phyloP scores from a whole-genome alignment of 2,113 vertebrate species.

The Numida meleagris region DNA sequence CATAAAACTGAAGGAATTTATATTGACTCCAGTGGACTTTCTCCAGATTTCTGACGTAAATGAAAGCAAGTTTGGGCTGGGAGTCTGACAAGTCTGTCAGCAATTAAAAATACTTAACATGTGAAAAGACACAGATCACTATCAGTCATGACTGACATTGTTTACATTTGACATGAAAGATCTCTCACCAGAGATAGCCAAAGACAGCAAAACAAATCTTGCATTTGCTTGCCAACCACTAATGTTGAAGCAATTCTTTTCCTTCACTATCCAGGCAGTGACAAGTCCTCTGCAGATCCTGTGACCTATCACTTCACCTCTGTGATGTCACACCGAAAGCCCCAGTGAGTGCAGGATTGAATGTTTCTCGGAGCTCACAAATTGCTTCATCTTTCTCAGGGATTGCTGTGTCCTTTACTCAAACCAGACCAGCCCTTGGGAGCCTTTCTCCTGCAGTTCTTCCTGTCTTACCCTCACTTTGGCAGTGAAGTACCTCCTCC shows the following conservation, averaged over 20 bases:
- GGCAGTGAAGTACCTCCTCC: background rate
- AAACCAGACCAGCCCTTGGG: background rate
- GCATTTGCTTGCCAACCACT: background rate
- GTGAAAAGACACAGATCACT: background rate
- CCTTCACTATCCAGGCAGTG: background rate
- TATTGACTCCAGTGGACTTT: background rate
- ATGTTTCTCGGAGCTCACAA: background rate
- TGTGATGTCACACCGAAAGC: fast-evolving
- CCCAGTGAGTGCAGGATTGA: fast-evolving
- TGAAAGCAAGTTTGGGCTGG: background rate
- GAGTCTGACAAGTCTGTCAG: background rate
- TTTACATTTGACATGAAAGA: background rate
- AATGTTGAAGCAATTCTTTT: background rate
- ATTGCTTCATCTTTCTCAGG: background rate
- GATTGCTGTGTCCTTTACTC: fast-evolving
- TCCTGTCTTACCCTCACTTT: background rate
- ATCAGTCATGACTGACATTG: background rate
- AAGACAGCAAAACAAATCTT: background rate
- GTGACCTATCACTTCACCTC: background rate
- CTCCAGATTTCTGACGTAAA: background rate
- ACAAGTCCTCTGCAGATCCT: background rate
- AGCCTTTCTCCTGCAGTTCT: background rate
- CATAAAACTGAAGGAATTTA: background rate
- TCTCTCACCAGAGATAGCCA: background rate
- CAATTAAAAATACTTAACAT: background rate